Percentiles rank a stretch among this genome's conserved stretches.
Evolutionary conservation across 2,797 vertebrate genomes (phyloP).

Genomic region (Lacerta viridis): DNA sequence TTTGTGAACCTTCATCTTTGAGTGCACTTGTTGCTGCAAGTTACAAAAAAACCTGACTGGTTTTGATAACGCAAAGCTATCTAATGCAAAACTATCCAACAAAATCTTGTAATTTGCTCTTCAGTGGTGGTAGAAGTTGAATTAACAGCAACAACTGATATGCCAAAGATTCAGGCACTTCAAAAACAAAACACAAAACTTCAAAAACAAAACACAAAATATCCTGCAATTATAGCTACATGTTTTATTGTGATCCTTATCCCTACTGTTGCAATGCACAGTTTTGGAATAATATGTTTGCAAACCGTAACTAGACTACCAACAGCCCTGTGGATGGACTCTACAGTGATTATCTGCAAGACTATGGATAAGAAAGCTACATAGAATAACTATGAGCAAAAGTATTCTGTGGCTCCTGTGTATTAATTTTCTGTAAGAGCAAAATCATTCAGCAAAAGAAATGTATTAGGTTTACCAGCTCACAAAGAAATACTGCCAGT

Average conservation of each 20-base stretch:
- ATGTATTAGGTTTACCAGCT: neutral
- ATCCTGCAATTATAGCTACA: neutral
- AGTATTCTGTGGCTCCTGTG: neutral
- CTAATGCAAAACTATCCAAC: neutral
- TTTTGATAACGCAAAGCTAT: slow-evolving; percentile 2
- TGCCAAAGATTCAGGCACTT: neutral
- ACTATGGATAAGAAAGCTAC: neutral
- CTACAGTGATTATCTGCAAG: slow-evolving; percentile 27
- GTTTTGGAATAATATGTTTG: neutral
- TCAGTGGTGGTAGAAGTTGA: slow-evolving; percentile 22
- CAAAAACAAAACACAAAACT: slow-evolving; percentile 17
- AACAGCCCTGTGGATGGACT: neutral
- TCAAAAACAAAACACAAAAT: slow-evolving; percentile 17
- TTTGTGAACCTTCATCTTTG: neutral
- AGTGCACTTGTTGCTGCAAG: neutral
- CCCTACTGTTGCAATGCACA: neutral
- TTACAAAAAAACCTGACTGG: slow-evolving; percentile 17
- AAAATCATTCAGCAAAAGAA: slow-evolving; percentile 18
- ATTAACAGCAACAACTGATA: slow-evolving; percentile 2
- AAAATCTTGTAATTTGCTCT: slow-evolving; percentile 12
- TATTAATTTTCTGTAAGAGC: slow-evolving; percentile 6
- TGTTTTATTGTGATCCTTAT: neutral
- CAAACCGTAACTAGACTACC: neutral
- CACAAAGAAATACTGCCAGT: neutral
- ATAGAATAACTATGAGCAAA: slow-evolving; percentile 3